These are phyloP conservation scores for Polietes domitor DNA, from an alignment of 2,888 invertebrate genomes.

Conservation along the genomic window DNA sequence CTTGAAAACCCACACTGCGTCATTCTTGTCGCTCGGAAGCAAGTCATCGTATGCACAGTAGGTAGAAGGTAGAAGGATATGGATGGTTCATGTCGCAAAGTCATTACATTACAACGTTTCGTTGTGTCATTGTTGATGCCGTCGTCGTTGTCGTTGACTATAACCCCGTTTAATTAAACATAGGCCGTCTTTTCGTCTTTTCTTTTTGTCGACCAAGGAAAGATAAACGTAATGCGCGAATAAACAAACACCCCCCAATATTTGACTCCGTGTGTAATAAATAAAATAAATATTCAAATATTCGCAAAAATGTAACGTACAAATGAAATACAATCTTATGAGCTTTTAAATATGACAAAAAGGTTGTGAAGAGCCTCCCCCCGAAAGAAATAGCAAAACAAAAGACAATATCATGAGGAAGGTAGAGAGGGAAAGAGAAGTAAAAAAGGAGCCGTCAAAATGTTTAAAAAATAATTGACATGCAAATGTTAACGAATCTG, in stretches of 20 bases:
- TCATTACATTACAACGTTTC: not conserved
- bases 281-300: not conserved
- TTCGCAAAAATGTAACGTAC: not conserved
- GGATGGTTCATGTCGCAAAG: conserved; percentile 4
- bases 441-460: conserved; percentile 64
- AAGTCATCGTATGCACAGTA: too few species aligned
- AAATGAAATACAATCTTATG: conserved; percentile 8
- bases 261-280: too few species aligned
- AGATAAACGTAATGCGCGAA: too few species aligned
- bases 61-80: not conserved
- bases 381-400: not conserved
- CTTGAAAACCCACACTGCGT: not conserved
- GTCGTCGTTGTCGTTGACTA: not conserved
- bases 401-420: not conserved
- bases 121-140: conserved; percentile 24
- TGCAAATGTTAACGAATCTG: conserved; percentile 61
- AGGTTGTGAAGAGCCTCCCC: too few species aligned
- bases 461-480: conserved; percentile 66
- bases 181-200: too few species aligned
- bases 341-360: not conserved
- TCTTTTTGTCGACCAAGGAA: too few species aligned
- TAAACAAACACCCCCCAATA: too few species aligned
- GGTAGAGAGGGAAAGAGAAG: conserved; percentile 33
- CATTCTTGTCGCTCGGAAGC: not conserved
- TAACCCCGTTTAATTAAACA: not conserved